These are phyloP conservation scores for Aplysina aerophoba DNA, from an alignment of 37 sponge, comb jelly and placozoan genomes.

Conservation along the genomic window DNA sequence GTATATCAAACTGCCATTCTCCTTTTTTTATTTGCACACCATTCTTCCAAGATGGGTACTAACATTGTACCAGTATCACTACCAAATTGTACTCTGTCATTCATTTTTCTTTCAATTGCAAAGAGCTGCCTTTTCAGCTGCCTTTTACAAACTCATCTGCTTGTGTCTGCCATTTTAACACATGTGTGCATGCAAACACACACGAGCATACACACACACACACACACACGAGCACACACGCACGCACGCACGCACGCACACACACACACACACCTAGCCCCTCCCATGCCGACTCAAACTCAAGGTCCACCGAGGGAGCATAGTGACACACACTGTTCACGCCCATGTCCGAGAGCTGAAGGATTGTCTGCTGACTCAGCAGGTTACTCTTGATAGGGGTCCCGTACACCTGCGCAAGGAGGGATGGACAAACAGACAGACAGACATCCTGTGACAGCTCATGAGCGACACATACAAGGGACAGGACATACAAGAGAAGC, in stretches of 20 bases:
- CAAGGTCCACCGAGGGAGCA: constrained; percentile 25
- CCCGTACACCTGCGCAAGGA: constrained; percentile 87
- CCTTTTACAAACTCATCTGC: no score
- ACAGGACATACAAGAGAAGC: no score
- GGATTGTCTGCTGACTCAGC: constrained; percentile 73
- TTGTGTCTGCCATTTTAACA: no score
- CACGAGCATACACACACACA: neutral
- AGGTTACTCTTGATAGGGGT: constrained; percentile 50
- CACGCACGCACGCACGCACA: constrained; percentile 11
- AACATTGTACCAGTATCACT: no score
- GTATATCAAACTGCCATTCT: no score
- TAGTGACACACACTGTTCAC: constrained; percentile 56
- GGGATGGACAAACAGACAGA: no score
- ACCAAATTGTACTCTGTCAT: no score
- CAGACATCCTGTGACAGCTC: no score
- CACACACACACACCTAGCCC: constrained; percentile 40
- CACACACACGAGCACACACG: neutral
- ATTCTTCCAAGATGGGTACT: no score
- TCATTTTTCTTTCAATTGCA: no score
- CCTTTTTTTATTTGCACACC: no score
- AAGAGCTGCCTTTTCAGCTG: no score
- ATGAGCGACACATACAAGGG: neutral
- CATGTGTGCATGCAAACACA: neutral
- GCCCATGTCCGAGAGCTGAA: constrained; percentile 70
- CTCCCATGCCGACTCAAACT: constrained; percentile 30